Conservation (phyloP, 2,113 vertebrate genomes). For the Xenus cinereus region DNA sequence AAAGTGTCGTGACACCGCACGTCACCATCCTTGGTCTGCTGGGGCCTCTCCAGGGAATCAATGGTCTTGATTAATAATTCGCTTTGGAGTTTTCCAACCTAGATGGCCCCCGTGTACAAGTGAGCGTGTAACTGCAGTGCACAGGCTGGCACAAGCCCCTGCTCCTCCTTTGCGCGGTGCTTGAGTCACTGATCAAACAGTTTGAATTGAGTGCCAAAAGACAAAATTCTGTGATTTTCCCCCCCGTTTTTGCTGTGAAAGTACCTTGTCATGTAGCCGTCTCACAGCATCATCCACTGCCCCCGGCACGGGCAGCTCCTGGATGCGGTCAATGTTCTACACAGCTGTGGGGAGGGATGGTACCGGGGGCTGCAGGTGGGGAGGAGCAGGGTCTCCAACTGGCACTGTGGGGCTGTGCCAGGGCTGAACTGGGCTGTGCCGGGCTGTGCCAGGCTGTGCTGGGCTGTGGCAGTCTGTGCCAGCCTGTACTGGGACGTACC, state of each 20-base stretch:
- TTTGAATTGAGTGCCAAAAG: not conserved
- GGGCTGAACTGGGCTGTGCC: not conserved
- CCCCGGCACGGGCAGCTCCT: constrained; percentile 16
- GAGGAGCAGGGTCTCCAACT: not conserved
- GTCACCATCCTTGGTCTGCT: not conserved
- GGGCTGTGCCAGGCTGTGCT: too few relatives aligned
- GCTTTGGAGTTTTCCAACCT: constrained; percentile 18
- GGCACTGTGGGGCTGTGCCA: not conserved
- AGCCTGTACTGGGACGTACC: too few relatives aligned
- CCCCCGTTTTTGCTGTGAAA: not conserved
- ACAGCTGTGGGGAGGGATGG: constrained; percentile 56
- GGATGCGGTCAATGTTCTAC: constrained; percentile 58
- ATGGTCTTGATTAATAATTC: not conserved
- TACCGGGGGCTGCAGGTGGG: constrained; percentile 66
- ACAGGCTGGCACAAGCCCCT: not conserved
- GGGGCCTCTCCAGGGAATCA: not conserved
- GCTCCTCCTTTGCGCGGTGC: not conserved
- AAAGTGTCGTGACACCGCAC: not conserved
- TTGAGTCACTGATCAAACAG: not conserved
- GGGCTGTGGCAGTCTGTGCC: too few relatives aligned
- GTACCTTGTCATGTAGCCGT: not conserved
- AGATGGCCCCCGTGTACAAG: not conserved
- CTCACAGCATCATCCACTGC: constrained; percentile 19
- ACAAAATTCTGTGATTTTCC: not conserved
- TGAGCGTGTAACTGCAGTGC: not conserved